Conservation (phyloP, 1,140 invertebrate species). For the Bombus fervidus region DNA sequence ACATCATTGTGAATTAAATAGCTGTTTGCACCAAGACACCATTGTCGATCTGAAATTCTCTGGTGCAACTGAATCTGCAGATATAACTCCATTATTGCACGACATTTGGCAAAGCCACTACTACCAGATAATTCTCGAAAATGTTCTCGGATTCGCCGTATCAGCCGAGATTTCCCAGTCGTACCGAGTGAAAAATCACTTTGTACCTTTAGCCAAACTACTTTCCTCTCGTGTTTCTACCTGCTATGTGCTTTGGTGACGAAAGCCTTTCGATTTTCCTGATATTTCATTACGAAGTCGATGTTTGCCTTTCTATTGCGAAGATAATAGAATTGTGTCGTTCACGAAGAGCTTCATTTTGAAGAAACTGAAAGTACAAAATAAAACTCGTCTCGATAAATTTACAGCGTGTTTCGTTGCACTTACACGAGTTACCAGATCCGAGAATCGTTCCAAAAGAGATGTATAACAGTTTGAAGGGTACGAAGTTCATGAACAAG, state of each 20-base stretch:
- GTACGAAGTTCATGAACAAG: neutral
- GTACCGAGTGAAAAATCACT: conserved; percentile 51
- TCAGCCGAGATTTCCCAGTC: conserved; percentile 46
- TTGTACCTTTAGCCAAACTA: conserved; percentile 33
- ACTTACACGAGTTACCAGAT: neutral
- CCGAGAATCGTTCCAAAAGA: neutral
- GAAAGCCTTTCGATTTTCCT: neutral
- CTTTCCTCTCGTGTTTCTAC: neutral
- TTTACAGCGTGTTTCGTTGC: neutral
- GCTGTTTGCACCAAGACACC: conserved; percentile 30
- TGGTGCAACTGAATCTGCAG: conserved; percentile 3
- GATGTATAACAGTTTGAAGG: neutral
- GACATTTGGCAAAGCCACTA: conserved; percentile 62
- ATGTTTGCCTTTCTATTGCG: neutral
- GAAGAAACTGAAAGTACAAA: neutral
- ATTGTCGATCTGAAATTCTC: conserved; percentile 51
- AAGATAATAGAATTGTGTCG: too few relatives aligned
- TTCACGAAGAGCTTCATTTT: neutral
- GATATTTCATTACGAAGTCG: neutral
- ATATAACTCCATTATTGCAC: conserved; percentile 63
- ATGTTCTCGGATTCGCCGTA: conserved; percentile 46
- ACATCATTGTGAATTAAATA: conserved; percentile 54
- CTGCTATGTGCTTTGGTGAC: neutral
- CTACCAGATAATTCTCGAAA: conserved; percentile 53
- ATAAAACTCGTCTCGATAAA: neutral